These are phyloP conservation scores for Camptogramma bilineatum DNA, from an alignment of 2,888 invertebrate genomes.

Conservation along the genomic window DNA sequence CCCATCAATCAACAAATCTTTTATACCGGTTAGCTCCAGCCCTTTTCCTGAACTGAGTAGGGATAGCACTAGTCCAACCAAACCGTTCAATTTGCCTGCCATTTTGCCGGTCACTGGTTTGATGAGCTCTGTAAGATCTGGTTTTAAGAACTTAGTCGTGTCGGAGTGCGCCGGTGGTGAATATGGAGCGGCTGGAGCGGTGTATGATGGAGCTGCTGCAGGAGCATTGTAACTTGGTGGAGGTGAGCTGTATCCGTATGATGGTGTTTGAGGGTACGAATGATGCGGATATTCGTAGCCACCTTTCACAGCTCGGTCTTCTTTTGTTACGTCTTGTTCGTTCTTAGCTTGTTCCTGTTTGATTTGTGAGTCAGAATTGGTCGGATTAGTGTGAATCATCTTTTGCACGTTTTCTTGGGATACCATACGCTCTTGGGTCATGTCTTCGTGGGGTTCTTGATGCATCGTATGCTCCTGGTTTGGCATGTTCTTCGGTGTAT, in stretches of 20 bases:
- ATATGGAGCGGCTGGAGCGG: constrained; percentile 35
- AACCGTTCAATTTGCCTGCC: constrained; percentile 65
- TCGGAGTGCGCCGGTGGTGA: constrained; percentile 42
- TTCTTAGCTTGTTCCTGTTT: constrained; percentile 27
- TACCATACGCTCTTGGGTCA: constrained; percentile 22
- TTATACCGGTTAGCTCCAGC: constrained; percentile 64
- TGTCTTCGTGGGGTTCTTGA: neutral
- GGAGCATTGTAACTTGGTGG: constrained; percentile 27
- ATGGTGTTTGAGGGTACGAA: constrained; percentile 37
- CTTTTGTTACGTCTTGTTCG: constrained; percentile 24
- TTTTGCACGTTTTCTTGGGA: constrained; percentile 31
- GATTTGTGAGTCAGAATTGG: constrained; percentile 6
- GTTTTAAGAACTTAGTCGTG: constrained; percentile 53
- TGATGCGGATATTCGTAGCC: constrained; percentile 40
- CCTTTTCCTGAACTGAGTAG: constrained; percentile 64
- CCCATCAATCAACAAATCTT: constrained; percentile 69
- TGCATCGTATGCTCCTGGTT: neutral
- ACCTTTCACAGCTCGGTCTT: constrained; percentile 38
- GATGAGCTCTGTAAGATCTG: constrained; percentile 57
- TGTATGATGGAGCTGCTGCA: constrained; percentile 25
- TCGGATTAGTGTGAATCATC: constrained; percentile 30
- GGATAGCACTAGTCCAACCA: constrained; percentile 66
- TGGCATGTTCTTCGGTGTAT: neutral
- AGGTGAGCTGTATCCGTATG: constrained; percentile 41
- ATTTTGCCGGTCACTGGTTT: constrained; percentile 65